A percentile compares a stretch with the other conserved stretches of the same genome.
Conservation (phyloP, 2,113 vertebrate genomes). For the Sialia sialis region DNA sequence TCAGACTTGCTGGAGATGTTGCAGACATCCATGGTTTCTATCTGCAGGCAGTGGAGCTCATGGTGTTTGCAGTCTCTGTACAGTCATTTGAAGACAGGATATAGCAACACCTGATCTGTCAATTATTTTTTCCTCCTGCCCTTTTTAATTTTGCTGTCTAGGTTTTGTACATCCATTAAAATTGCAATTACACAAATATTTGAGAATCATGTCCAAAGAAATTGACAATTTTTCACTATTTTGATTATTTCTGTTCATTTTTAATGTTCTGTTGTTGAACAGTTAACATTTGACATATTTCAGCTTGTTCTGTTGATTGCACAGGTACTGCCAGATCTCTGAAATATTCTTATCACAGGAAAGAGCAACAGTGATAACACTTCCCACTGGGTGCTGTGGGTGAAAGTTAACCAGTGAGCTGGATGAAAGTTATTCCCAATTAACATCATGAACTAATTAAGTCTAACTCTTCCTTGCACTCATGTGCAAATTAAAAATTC, state of each 20-base stretch:
- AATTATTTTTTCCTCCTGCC: background rate
- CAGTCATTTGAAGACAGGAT: background rate
- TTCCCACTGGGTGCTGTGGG: background rate
- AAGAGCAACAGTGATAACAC: background rate
- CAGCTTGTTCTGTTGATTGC: background rate
- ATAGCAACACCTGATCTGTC: background rate
- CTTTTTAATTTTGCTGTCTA: background rate
- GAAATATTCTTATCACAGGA: background rate
- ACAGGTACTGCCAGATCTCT: background rate
- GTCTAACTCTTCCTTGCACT: background rate
- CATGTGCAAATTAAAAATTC: background rate
- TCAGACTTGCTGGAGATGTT: background rate
- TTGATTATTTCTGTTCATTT: background rate
- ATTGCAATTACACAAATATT: background rate
- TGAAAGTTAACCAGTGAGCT: background rate
- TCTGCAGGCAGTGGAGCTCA: background rate
- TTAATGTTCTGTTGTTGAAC: background rate
- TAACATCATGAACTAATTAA: background rate
- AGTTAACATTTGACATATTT: background rate
- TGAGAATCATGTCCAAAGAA: background rate
- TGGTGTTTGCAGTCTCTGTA: background rate
- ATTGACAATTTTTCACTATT: background rate
- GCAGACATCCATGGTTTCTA: background rate
- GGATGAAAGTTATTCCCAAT: background rate
- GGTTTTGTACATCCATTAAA: background rate